Evolutionary conservation across 1,140 invertebrate species (phyloP), one percentile per base, ranked within the genome.

Genomic region (Pissodes strobi): DNA sequence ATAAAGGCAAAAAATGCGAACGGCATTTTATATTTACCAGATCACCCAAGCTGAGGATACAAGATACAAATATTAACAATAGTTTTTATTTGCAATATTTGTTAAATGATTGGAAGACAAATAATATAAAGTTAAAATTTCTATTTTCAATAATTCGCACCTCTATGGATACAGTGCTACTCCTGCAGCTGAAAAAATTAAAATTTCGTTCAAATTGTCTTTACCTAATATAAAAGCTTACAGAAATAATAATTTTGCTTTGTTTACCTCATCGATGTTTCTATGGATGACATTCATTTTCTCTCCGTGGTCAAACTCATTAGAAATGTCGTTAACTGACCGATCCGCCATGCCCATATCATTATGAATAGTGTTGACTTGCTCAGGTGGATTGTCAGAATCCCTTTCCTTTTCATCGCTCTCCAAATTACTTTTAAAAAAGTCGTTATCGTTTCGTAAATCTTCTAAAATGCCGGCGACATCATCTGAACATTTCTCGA

Each of bases 401-500:
- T n/a, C n/a, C n/a, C n/a, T n/a, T n/a, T n/a, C n/a, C n/a, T n/a
- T n/a, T n/a, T n/a, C n/a, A n/a, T n/a, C n/a, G n/a, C n/a, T 18
- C 19, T 53, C 51, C 19, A 39, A 30, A 8, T 13, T 19, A 21
- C 6, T 12, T 38, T 25, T 21, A 19, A 58, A 57, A 45, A 58
- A 58, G 23, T 53, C 51, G 10, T 25, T 39, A 37, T 45, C 41
- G 17, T 58, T 43, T 10, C 21, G 22, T 22, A 58, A 23, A 27
- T 58, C 43, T 45, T 58, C 23, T 19, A 58, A 34, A 43, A 58
- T 23, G 8, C n/a, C 55, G 9, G 38, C 21, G 0, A 58, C 41
- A 37, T 53, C 51, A 22, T 49, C 1, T n/a, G 22, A 18, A 10
- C 18, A 21, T 45, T 45, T 45, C 10, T 45, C 18, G 5, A 18